A percentile compares a stretch with the other conserved stretches of the same genome.
Conservation (phyloP, 2,888 invertebrate species). For the Chrysolina americana region DNA sequence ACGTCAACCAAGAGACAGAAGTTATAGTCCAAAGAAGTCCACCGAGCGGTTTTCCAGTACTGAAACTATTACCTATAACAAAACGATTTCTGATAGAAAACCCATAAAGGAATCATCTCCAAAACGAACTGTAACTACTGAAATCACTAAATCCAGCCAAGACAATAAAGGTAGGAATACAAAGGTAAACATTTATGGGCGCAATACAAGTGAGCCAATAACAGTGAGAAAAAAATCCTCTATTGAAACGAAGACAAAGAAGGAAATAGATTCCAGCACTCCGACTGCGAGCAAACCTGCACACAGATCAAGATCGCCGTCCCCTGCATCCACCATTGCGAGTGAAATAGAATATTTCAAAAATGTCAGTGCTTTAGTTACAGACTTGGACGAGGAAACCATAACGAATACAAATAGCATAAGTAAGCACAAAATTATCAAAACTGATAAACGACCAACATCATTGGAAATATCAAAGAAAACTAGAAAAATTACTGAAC, state of each 20-base stretch:
- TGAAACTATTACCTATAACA: slow-evolving; percentile 57
- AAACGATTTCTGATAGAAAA: slow-evolving; percentile 41
- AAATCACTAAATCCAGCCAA: slow-evolving; percentile 38
- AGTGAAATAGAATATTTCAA: slow-evolving; percentile 72
- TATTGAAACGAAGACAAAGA: slow-evolving; percentile 55
- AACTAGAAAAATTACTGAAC: slow-evolving; percentile 60
- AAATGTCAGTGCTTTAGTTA: slow-evolving; percentile 59
- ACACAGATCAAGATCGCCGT: slow-evolving; percentile 58
- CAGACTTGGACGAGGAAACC: slow-evolving; percentile 64
- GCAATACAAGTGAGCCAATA: slow-evolving; percentile 50
- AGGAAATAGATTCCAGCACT: slow-evolving; percentile 55
- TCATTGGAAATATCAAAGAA: slow-evolving; percentile 58
- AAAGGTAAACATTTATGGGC: slow-evolving; percentile 34
- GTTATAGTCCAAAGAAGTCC: slow-evolving; percentile 56
- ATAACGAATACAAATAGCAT: slow-evolving; percentile 45
- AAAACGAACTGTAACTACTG: slow-evolving; percentile 29
- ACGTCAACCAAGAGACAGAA: slow-evolving; percentile 55
- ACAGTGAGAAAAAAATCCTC: slow-evolving; percentile 47
- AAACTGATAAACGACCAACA: slow-evolving; percentile 52
- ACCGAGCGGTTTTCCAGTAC: slow-evolving; percentile 56
- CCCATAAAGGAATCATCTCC: slow-evolving; percentile 38
- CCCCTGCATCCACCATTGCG: slow-evolving; percentile 66
- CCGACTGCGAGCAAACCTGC: slow-evolving; percentile 56
- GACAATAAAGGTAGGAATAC: slow-evolving; percentile 24
- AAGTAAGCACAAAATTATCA: not conserved